phyloP scores from a whole-genome alignment of 2,113 vertebrate genomes.

The Octodon degus region DNA sequence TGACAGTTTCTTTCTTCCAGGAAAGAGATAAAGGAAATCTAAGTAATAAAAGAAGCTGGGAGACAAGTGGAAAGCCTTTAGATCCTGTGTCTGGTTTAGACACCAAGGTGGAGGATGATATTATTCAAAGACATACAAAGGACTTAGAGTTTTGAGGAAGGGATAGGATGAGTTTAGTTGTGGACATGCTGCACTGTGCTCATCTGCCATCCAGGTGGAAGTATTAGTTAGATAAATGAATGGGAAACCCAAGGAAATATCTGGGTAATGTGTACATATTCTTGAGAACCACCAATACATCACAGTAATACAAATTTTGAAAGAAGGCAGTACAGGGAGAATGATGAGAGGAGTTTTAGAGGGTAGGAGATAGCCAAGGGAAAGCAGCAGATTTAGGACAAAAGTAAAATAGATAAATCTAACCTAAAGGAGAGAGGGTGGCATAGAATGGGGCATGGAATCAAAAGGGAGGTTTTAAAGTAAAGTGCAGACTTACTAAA shows the following conservation, averaged over 20 bases:
- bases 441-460: not conserved
- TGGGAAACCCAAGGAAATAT: not conserved
- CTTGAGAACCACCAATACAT: not conserved
- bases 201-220: not conserved
- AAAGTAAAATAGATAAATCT: not conserved
- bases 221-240: not conserved
- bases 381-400: not conserved
- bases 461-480: slow-evolving; percentile 19
- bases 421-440: not conserved
- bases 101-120: not conserved
- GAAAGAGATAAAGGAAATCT: slow-evolving; percentile 1
- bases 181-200: not conserved
- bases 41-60: not conserved
- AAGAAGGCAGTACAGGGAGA: not conserved
- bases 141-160: not conserved
- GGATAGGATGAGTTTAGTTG: not conserved
- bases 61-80: not conserved
- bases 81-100: slow-evolving; percentile 5
- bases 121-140: not conserved
- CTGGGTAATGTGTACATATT: not conserved
- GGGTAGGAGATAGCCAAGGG: not conserved
- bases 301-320: not conserved
- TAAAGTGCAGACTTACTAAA: not conserved
- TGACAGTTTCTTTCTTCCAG: not conserved
- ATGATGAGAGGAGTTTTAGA: not conserved